Conservation (phyloP, 2,113 vertebrate species). For the Todiramphus saurophagus region DNA sequence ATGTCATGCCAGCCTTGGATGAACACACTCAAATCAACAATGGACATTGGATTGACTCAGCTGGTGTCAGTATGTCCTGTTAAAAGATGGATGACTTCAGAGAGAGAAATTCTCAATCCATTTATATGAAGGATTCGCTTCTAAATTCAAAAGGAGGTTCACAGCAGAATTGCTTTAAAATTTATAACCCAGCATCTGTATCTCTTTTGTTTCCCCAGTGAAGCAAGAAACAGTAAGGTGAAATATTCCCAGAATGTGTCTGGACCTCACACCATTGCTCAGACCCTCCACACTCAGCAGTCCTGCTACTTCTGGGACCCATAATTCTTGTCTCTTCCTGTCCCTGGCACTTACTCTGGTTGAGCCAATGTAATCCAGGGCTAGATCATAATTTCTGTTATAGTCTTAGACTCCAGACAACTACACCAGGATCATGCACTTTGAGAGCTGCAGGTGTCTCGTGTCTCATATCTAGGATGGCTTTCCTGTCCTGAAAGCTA, state of each 20-base stretch:
- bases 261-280: background rate
- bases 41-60: constrained; percentile 48
- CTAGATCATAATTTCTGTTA: background rate
- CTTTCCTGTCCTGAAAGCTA: background rate
- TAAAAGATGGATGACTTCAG: constrained; percentile 37
- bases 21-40: constrained; percentile 46
- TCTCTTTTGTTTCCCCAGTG: constrained; percentile 1
- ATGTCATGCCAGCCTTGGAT: constrained; percentile 62
- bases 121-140: constrained; percentile 41
- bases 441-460: background rate
- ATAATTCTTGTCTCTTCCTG: background rate
- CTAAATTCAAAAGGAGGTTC: constrained; percentile 40
- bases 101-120: constrained; percentile 57
- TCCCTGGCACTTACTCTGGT: background rate
- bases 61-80: constrained; percentile 26
- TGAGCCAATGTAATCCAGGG: background rate
- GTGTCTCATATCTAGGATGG: background rate
- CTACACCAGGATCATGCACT: background rate
- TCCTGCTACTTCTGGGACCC: background rate
- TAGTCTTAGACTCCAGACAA: background rate
- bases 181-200: constrained; percentile 40
- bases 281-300: background rate
- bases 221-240: background rate
- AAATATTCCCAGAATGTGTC: background rate
- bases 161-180: constrained; percentile 54